Base-by-base conservation (phyloP, 1,140 invertebrate genomes). In the Zaprionus ornatus region DNA sequence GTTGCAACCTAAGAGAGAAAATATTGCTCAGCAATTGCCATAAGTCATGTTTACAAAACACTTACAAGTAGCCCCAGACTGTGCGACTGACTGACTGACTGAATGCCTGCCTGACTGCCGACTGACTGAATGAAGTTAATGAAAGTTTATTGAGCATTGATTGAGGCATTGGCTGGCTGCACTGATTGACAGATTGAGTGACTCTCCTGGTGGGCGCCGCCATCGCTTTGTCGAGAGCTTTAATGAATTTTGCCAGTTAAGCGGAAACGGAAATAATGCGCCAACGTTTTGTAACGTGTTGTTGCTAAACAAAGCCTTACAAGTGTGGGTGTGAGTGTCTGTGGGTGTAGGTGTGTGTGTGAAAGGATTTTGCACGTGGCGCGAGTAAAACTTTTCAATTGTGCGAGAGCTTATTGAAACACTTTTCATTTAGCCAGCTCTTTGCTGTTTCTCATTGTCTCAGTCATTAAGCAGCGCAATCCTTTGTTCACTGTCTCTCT, bases 231-330 rank as follows among this genome's bases (percentile, higher is more conserved):
- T 76, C 32, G 56, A 45, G 59, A 13, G 45, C 17, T 69, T 77
- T 90, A 88, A 88, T 88, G 84, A 88, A 85, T 88, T 88, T 90
- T 90, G 75, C 75, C 84, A 88, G 84, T 79, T 90, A 67, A 79
- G 84, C 81, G 84, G 85, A 88, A 88, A 88, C 75, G 80, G 81
- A 79, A 73, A 88, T 81, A 84, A 80, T 67, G 65, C 54, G 78
- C 77, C 85, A 66, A 87, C 77, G 45, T 75, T 82, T 65, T 79
- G 62, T 71, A 73, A 70, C 54, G 70, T 64, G 40, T 25, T 68
- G 10, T 60, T 50, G 15, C 52, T 56, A 52, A 78, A 65, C 45
- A 74, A 66, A 66, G 48, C 32, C 4, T 2, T 10, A 12, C 32
- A 48, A 64, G 15, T 48, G 25, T 0, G 13, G 42, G 52, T 63